A percentile compares a stretch with the other conserved stretches of the same genome.
Conservation (phyloP, 2,113 vertebrate species). For the Misgurnus mizolepis region DNA sequence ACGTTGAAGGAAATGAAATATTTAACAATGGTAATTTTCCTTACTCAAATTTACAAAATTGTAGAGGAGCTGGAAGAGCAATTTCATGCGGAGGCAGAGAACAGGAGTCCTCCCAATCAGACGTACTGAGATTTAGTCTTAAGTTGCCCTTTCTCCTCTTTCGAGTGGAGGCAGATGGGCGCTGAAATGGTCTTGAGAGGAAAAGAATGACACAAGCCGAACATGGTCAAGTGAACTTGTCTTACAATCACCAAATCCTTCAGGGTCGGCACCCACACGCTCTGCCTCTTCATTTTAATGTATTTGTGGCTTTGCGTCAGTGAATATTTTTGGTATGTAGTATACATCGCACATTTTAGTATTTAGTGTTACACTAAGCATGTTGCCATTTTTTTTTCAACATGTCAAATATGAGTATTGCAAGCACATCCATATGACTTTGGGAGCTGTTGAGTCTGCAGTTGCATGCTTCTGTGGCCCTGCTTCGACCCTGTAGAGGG, state of each 20-base stretch:
- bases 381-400: too few species aligned
- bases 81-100: slow-evolving; percentile 52
- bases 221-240: slow-evolving; percentile 36
- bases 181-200: slow-evolving; percentile 34
- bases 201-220: slow-evolving; percentile 34
- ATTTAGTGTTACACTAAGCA: too few species aligned
- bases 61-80: slow-evolving; percentile 58
- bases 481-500: slow-evolving; percentile 15
- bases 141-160: slow-evolving; percentile 44
- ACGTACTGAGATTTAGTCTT: slow-evolving; percentile 47
- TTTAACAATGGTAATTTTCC: slow-evolving; percentile 62
- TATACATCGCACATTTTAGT: too few species aligned
- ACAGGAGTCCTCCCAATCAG: slow-evolving; percentile 50
- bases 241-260: slow-evolving; percentile 35
- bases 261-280: neutral
- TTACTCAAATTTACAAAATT: slow-evolving; percentile 59
- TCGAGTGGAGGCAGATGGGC: slow-evolving; percentile 49
- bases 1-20: slow-evolving; percentile 60
- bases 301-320: neutral
- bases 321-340: slow-evolving; percentile 19
- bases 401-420: neutral
- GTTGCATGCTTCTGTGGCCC: neutral
- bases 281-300: neutral
- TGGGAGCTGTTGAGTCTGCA: slow-evolving; percentile 27
- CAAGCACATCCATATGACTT: neutral